Evolutionary conservation across 2,888 invertebrate species (phyloP).

Genomic region (Drosophila kuntzei): DNA sequence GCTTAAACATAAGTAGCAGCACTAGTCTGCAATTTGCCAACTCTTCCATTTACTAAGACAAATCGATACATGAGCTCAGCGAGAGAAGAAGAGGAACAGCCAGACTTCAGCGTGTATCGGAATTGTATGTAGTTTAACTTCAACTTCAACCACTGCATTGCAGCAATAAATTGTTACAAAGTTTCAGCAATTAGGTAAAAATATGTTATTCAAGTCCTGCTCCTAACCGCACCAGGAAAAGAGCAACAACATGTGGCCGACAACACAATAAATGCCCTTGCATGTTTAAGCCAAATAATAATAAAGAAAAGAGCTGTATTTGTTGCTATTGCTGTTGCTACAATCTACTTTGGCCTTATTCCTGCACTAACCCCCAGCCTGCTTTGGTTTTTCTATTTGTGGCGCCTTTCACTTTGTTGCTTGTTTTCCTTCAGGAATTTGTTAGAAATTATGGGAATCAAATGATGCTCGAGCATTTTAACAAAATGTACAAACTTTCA

Average conservation of each 20-base stretch:
- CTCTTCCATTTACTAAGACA: conserved; percentile 49
- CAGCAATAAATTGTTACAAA: conserved; percentile 73
- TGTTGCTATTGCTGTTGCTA: conserved; percentile 35
- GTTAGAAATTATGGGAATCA: conserved; percentile 36
- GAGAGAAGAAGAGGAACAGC: neutral
- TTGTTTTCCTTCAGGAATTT: conserved; percentile 27
- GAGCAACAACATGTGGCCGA: conserved; percentile 41
- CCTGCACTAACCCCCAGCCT: neutral
- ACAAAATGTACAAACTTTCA: neutral
- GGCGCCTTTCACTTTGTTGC: conserved; percentile 19
- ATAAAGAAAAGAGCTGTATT: conserved; percentile 57
- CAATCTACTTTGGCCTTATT: conserved; percentile 29
- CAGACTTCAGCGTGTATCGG: conserved; percentile 3
- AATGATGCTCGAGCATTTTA: conserved; percentile 17
- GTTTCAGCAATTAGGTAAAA: conserved; percentile 70
- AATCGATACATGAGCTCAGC: neutral
- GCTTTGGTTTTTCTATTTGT: conserved; percentile 21
- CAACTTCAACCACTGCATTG: conserved; percentile 64
- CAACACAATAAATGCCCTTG: conserved; percentile 68
- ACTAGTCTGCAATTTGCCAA: conserved; percentile 37
- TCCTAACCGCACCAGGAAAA: conserved; percentile 35
- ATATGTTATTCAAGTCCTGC: conserved; percentile 58
- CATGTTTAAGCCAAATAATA: conserved; percentile 73
- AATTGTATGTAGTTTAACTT: conserved; percentile 11
- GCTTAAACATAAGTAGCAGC: conserved; percentile 16